A percentile compares a stretch with the other conserved stretches of the same genome.
Evolutionary conservation across 2,113 vertebrate genomes (phyloP).

Genomic region (Cheilinus undulatus): DNA sequence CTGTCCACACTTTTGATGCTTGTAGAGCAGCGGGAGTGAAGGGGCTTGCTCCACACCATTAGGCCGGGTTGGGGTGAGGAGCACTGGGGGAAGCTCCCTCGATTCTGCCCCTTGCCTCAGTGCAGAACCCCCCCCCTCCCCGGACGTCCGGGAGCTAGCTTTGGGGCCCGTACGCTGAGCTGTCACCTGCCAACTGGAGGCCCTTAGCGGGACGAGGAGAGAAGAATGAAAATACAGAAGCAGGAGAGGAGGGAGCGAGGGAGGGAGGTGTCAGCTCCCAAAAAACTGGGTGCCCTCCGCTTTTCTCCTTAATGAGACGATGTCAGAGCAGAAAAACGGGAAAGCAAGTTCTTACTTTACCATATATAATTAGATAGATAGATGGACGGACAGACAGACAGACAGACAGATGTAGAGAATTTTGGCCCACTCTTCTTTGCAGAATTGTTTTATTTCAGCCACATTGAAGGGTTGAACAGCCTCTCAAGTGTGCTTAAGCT

Average conservation of each 20-base stretch:
- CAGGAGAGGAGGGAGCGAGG: background rate
- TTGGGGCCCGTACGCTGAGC: slow-evolving; percentile 46
- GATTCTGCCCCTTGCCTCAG: slow-evolving; percentile 31
- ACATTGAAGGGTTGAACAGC: too few relatives aligned
- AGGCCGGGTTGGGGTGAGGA: slow-evolving; percentile 41
- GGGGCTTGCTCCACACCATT: slow-evolving; percentile 62
- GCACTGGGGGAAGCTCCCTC: slow-evolving; percentile 26
- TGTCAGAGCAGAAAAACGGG: background rate
- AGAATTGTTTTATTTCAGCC: too few relatives aligned
- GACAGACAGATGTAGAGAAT: too few relatives aligned
- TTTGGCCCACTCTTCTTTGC: too few relatives aligned
- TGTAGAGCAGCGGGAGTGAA: slow-evolving; percentile 46
- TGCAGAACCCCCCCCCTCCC: slow-evolving; percentile 5
- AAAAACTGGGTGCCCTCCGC: slow-evolving; percentile 1
- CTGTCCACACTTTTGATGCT: slow-evolving; percentile 53
- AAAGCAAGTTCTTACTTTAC: background rate
- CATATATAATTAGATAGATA: too few relatives aligned
- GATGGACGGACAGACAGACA: too few relatives aligned
- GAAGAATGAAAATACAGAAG: background rate
- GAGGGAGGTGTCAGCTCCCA: slow-evolving; percentile 6
- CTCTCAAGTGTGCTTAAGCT: too few relatives aligned
- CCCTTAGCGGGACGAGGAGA: slow-evolving; percentile 33
- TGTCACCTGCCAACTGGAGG: slow-evolving; percentile 58
- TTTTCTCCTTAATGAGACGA: slow-evolving; percentile 22
- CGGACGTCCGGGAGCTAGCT: slow-evolving; percentile 35